These are phyloP conservation scores for Bubo scandiacus DNA, from an alignment of 2,113 vertebrate genomes.

Conservation along the genomic window DNA sequence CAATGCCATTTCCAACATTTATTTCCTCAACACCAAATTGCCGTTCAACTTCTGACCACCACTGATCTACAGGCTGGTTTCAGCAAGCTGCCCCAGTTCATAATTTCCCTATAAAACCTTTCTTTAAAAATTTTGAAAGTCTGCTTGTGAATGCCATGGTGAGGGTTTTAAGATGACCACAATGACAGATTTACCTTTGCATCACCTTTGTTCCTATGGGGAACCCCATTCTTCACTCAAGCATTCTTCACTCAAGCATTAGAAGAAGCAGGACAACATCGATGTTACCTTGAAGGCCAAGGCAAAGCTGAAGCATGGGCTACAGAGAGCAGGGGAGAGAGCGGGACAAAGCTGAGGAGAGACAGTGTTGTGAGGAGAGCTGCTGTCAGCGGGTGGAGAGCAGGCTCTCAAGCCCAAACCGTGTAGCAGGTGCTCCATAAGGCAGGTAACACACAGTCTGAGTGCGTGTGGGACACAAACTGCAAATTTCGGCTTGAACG, in stretches of 20 bases:
- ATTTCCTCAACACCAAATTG: neutral
- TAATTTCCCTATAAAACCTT: neutral
- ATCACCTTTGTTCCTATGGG: neutral
- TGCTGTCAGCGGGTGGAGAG: conserved; percentile 6
- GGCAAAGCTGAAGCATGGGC: neutral
- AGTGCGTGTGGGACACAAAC: conserved; percentile 31
- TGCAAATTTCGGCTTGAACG: conserved; percentile 27
- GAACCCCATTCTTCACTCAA: neutral
- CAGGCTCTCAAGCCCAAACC: conserved; percentile 19
- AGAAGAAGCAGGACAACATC: fast-evolving
- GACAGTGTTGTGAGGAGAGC: neutral
- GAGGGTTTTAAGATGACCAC: neutral
- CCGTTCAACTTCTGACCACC: neutral
- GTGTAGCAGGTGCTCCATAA: conserved; percentile 66
- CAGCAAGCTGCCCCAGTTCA: neutral
- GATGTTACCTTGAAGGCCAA: neutral
- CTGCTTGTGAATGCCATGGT: fast-evolving
- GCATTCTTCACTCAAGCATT: neutral
- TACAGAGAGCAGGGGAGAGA: neutral
- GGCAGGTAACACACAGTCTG: conserved; percentile 60
- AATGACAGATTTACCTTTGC: neutral
- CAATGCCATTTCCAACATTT: neutral
- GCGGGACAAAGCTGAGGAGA: neutral
- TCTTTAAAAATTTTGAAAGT: neutral
- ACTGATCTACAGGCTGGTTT: neutral